A percentile compares a stretch with the other conserved stretches of the same genome.
Evolutionary conservation across 2,797 vertebrate genomes (phyloP).

Genomic region (Sebastes matsubarae): DNA sequence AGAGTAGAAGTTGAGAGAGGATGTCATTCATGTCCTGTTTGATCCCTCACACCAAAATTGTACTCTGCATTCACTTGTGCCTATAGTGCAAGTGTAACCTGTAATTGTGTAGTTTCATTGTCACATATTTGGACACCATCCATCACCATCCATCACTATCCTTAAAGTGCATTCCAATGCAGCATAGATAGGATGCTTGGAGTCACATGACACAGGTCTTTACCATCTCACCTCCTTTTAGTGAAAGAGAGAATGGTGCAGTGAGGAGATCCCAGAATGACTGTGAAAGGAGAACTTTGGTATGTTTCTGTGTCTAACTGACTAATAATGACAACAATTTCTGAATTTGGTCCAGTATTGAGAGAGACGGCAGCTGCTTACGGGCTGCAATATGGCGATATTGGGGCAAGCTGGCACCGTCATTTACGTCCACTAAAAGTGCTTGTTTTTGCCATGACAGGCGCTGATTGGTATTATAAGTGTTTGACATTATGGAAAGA

Average conservation of each 20-base stretch:
- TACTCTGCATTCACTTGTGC: neutral
- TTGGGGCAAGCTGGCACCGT: too few species aligned
- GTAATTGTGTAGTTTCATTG: neutral
- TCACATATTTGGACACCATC: neutral
- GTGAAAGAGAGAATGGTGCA: neutral
- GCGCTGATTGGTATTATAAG: too few species aligned
- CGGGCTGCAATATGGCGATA: too few species aligned
- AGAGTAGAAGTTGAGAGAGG: neutral
- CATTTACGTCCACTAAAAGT: too few species aligned
- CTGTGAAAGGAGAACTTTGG: too few species aligned
- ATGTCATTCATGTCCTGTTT: neutral
- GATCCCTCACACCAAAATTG: neutral
- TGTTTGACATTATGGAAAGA: too few species aligned
- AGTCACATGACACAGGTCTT: neutral
- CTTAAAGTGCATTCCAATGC: neutral
- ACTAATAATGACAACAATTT: too few species aligned
- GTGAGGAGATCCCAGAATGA: neutral
- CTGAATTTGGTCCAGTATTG: neutral
- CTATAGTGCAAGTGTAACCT: neutral
- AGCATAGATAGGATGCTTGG: too few species aligned
- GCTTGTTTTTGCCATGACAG: too few species aligned
- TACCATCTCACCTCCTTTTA: neutral
- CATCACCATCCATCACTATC: neutral
- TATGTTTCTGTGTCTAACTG: too few species aligned
- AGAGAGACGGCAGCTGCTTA: neutral